These are phyloP conservation scores for Entomyzon cyanotis DNA, from an alignment of 2,113 vertebrate species.

Conservation along the genomic window DNA sequence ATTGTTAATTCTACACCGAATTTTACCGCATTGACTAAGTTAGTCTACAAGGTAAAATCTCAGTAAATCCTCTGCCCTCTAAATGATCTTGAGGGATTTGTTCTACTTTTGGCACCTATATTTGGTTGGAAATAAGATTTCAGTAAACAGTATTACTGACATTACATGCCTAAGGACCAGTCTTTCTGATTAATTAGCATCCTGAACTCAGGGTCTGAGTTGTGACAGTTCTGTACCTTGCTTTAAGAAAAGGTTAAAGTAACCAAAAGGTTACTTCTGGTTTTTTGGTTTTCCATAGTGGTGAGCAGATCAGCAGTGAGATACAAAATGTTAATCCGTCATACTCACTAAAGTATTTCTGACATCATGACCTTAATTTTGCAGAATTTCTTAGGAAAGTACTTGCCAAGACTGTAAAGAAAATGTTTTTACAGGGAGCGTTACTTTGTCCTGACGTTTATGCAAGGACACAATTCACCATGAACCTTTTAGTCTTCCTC, in stretches of 20 bases:
- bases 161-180: neutral
- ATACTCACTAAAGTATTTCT: neutral
- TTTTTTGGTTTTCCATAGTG: neutral
- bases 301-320: neutral
- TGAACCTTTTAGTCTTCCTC: slow-evolving; percentile 46
- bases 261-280: neutral
- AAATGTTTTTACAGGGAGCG: slow-evolving; percentile 56
- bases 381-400: neutral
- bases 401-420: slow-evolving; percentile 33
- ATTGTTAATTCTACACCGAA: neutral
- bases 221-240: neutral
- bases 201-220: neutral
- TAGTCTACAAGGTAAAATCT: neutral
- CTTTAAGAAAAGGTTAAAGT: neutral
- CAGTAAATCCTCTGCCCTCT: neutral
- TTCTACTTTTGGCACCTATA: neutral
- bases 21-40: neutral
- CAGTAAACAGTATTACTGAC: neutral
- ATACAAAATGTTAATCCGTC: neutral
- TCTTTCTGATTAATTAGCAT: neutral
- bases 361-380: slow-evolving; percentile 17
- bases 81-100: neutral
- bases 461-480: slow-evolving; percentile 32
- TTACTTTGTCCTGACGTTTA: slow-evolving; percentile 54
- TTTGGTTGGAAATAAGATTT: neutral